These are phyloP conservation scores for Indri indri DNA, from an alignment of 2,113 vertebrate genomes.

Conservation along the genomic window DNA sequence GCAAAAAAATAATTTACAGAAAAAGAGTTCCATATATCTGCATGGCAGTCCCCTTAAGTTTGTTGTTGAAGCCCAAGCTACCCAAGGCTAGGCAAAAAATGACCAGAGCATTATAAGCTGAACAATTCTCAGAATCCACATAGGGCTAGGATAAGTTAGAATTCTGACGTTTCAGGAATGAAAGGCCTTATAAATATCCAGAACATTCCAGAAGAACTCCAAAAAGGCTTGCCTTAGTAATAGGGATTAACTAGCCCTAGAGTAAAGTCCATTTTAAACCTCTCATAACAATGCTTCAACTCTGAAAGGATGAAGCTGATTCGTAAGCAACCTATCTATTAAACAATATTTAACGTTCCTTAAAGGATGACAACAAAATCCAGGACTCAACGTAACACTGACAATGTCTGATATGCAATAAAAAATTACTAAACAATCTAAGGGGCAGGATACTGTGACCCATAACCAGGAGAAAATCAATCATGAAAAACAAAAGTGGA, in stretches of 20 bases:
- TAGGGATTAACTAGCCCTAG: background rate
- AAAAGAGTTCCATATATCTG: background rate
- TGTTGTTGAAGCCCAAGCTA: background rate
- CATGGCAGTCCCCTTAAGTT: background rate
- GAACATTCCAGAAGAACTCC: background rate
- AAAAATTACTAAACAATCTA: slow-evolving; percentile 22
- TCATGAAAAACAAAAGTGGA: slow-evolving; percentile 12
- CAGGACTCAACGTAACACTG: background rate
- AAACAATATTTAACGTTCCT: background rate
- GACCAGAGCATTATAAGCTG: background rate
- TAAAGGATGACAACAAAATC: background rate
- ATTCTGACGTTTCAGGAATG: background rate
- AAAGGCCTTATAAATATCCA: background rate
- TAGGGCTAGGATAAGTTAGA: background rate
- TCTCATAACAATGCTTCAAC: background rate
- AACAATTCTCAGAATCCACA: background rate
- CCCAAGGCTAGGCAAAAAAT: background rate
- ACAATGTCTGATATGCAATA: background rate
- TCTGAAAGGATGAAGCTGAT: background rate
- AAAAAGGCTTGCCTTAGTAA: background rate
- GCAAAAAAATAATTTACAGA: background rate
- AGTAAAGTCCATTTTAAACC: background rate
- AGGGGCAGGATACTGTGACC: background rate
- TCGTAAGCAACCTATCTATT: background rate
- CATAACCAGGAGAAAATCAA: background rate